These are phyloP conservation scores for Microcebus murinus DNA, from an alignment of 2,113 vertebrate species.

Conservation along the genomic window DNA sequence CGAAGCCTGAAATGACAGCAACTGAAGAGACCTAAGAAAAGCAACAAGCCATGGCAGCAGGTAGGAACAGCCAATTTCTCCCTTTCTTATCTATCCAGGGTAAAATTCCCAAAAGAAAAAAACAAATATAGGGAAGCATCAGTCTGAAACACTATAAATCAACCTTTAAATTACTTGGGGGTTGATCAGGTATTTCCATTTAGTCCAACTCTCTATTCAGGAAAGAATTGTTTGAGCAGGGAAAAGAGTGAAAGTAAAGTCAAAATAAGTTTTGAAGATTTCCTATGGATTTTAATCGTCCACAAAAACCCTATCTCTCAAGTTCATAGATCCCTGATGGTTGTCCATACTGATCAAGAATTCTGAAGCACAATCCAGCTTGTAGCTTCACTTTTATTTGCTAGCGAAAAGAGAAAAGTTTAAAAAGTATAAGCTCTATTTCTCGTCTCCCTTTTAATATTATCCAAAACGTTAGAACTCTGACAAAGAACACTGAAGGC, in stretches of 20 bases:
- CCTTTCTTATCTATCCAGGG: background rate
- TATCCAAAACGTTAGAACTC: background rate
- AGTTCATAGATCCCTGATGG: background rate
- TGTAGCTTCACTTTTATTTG: background rate
- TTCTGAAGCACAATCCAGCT: background rate
- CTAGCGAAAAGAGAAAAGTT: background rate
- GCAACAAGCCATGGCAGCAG: slow-evolving; percentile 49
- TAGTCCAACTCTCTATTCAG: slow-evolving; percentile 18
- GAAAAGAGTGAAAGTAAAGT: slow-evolving; percentile 26
- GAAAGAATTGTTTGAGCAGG: background rate
- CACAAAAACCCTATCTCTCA: background rate
- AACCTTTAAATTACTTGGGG: background rate
- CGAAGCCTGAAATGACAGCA: slow-evolving; percentile 17
- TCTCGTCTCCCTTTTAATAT: background rate
- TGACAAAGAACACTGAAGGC: background rate
- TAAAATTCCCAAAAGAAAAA: background rate
- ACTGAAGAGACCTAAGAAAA: background rate
- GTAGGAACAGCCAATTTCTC: background rate
- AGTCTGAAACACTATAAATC: background rate
- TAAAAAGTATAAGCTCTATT: background rate
- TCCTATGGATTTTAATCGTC: background rate
- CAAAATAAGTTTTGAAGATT: slow-evolving; percentile 7
- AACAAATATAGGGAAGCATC: background rate
- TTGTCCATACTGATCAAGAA: background rate
- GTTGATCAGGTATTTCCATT: background rate